Evolutionary conservation across 2,797 vertebrate species (phyloP).

Genomic region (Phalanger gymnotis): DNA sequence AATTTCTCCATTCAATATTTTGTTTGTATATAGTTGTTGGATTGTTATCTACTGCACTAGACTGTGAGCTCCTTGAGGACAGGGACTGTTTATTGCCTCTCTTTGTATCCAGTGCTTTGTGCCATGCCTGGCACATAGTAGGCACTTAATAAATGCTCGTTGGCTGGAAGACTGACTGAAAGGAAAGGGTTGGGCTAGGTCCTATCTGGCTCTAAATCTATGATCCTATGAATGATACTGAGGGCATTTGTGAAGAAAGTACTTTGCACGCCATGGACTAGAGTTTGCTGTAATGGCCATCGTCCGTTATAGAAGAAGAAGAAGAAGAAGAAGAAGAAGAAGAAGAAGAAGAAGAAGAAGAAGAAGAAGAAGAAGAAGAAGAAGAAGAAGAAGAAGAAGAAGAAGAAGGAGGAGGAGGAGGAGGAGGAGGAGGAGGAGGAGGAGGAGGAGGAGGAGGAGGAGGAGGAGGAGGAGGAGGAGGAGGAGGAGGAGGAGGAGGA

Average conservation of each 20-base stretch:
- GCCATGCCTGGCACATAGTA: background rate
- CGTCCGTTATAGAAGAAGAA: too few species aligned
- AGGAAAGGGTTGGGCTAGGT: background rate
- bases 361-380: too few species aligned
- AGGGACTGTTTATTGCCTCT: background rate
- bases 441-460: too few species aligned
- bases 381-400: too few species aligned
- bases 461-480: too few species aligned
- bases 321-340: too few species aligned
- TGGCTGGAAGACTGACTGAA: background rate
- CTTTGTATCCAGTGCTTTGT: background rate
- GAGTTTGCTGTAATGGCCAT: background rate
- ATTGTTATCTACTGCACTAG: background rate
- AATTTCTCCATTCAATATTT: background rate
- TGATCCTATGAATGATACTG: background rate
- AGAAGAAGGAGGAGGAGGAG: too few species aligned
- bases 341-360: too few species aligned
- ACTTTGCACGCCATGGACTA: background rate
- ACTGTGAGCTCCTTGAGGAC: background rate
- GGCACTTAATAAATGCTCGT: background rate
- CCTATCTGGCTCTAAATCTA: background rate
- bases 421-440: too few species aligned
- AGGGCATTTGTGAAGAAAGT: background rate
- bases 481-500: too few species aligned
- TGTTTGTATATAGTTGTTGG: background rate